phyloP scores from a whole-genome alignment of 2,888 invertebrate genomes.

The Hirudinaria manillensis region DNA sequence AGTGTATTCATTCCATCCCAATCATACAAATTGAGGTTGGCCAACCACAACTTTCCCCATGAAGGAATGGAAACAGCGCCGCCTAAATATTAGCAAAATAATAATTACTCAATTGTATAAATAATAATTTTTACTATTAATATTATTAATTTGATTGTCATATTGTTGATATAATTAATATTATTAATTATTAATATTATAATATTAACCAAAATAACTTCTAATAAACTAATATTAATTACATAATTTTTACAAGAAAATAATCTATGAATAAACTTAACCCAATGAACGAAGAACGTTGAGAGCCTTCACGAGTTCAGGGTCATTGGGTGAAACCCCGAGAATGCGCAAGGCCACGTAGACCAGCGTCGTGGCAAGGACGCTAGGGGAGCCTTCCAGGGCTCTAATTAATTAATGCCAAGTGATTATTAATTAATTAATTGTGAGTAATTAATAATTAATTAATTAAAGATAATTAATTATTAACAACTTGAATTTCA shows the following conservation, averaged over 20 bases:
- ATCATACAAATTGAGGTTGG: conserved; percentile 45
- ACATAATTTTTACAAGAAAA: not conserved
- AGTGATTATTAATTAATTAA: too few species aligned
- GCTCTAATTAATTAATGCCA: conserved; percentile 39
- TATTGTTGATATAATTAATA: too few species aligned
- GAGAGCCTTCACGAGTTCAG: conserved; percentile 43
- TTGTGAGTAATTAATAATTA: too few species aligned
- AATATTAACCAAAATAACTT: too few species aligned
- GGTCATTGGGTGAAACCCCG: conserved; percentile 44
- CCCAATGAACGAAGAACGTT: conserved; percentile 44
- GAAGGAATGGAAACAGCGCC: conserved; percentile 46
- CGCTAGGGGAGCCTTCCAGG: conserved; percentile 47
- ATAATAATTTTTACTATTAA: too few species aligned
- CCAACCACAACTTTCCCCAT: conserved; percentile 49
- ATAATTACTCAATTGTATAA: too few species aligned
- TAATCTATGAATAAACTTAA: too few species aligned
- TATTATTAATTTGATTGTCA: too few species aligned
- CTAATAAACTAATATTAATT: conserved; percentile 8
- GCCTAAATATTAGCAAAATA: conserved; percentile 33
- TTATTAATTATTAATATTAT: too few species aligned
- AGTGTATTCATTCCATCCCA: conserved; percentile 48
- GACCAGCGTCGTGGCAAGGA: conserved; percentile 48
- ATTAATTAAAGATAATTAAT: too few species aligned
- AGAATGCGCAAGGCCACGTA: conserved; percentile 47
- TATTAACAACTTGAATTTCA: too few species aligned